These are phyloP conservation scores for Osmerus mordax DNA, from an alignment of 2,113 vertebrate genomes.

Conservation along the genomic window DNA sequence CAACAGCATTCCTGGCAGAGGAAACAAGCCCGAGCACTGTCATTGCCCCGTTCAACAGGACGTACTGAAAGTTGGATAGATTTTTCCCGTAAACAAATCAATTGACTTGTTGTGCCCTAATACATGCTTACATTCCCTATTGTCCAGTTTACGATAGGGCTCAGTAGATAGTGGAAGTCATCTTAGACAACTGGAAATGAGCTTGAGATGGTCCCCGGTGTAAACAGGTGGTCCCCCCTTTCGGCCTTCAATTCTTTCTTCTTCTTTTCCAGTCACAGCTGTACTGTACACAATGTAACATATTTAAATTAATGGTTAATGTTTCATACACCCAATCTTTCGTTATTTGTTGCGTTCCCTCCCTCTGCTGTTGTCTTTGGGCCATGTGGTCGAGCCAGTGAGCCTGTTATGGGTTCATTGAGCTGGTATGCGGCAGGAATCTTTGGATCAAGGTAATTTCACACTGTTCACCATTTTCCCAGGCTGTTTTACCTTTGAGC, in stretches of 20 bases:
- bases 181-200: too few relatives aligned
- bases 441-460: slow-evolving; percentile 79
- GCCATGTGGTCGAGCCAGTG: slow-evolving; percentile 30
- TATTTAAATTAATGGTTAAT: not conserved
- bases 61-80: slow-evolving; percentile 3
- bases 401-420: slow-evolving; percentile 71
- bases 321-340: slow-evolving; percentile 25
- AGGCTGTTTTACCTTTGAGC: slow-evolving; percentile 73
- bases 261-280: too few relatives aligned
- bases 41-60: slow-evolving; percentile 9
- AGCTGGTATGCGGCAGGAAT: slow-evolving; percentile 75
- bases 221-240: too few relatives aligned
- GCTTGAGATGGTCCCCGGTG: too few relatives aligned
- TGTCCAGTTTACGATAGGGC: not conserved
- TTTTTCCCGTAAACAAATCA: slow-evolving; percentile 1
- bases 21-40: slow-evolving; percentile 54
- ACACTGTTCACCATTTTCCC: slow-evolving; percentile 76
- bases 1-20: slow-evolving; percentile 36
- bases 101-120: slow-evolving; percentile 3
- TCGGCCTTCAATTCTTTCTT: too few relatives aligned
- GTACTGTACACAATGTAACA: too few relatives aligned
- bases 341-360: not conserved
- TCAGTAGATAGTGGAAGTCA: too few relatives aligned
- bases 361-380: slow-evolving; percentile 36
- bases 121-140: not conserved